Conservation (phyloP, 1,140 invertebrate genomes). For the Copidosoma floridanum region DNA sequence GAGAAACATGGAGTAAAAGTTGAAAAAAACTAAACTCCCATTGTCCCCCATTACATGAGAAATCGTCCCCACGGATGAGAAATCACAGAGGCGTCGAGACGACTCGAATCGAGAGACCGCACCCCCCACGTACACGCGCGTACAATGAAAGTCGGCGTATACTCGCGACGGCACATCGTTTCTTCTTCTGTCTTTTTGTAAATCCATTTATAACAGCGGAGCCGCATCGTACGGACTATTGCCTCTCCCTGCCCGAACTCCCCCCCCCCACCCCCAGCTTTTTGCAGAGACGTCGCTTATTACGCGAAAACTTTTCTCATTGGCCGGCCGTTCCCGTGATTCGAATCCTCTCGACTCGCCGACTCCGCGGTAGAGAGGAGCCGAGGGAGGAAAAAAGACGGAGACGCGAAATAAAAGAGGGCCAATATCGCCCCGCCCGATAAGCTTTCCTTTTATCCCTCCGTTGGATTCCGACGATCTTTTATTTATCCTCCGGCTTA, state of each 20-base stretch:
- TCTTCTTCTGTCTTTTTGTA: conserved; percentile 12
- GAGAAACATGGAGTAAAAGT: too few species aligned
- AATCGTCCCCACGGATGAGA: too few species aligned
- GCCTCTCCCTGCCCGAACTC: background rate
- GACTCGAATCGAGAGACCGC: too few species aligned
- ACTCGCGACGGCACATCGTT: too few species aligned
- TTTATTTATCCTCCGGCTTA: too few species aligned
- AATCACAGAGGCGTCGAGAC: too few species aligned
- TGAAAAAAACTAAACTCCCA: too few species aligned
- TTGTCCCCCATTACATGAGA: too few species aligned
- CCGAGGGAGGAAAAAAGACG: background rate
- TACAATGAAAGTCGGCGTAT: too few species aligned
- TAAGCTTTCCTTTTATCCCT: conserved; percentile 5
- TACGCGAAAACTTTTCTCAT: conserved; percentile 50
- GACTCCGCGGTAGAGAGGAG: conserved; percentile 4
- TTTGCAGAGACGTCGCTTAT: conserved; percentile 41
- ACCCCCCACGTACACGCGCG: too few species aligned
- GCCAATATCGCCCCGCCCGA: conserved; percentile 14
- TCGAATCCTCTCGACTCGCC: conserved; percentile 13
- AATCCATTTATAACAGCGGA: conserved; percentile 16
- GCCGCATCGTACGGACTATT: background rate
- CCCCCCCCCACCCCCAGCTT: too few species aligned
- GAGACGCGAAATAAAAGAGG: conserved; percentile 7
- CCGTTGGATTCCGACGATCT: too few species aligned
- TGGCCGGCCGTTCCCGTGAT: conserved; percentile 24